Evolutionary conservation across 2,888 invertebrate species (phyloP).

Genomic region (Drosophila sordidula): DNA sequence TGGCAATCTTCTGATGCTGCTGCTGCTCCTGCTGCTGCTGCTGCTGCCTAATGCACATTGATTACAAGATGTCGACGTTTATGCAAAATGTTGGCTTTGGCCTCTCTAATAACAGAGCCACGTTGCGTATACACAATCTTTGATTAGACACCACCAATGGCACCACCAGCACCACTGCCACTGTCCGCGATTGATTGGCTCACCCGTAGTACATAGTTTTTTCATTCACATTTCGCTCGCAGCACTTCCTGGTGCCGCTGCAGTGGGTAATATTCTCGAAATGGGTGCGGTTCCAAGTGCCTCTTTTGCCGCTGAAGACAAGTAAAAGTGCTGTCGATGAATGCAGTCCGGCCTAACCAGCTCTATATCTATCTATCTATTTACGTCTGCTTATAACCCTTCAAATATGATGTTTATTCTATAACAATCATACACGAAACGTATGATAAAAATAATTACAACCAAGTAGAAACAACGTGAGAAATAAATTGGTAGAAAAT

Average conservation of each 20-base stretch:
- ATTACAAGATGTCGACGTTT: conserved; percentile 70
- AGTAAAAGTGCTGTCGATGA: conserved; percentile 8
- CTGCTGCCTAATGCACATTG: conserved; percentile 44
- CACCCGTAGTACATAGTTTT: conserved; percentile 1
- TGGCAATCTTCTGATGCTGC: conserved; percentile 23
- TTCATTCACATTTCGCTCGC: conserved; percentile 8
- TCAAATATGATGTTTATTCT: background rate
- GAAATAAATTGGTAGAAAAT: too few species aligned
- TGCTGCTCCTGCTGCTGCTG: conserved; percentile 23
- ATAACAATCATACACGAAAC: too few species aligned
- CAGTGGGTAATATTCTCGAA: conserved; percentile 38
- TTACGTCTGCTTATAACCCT: background rate
- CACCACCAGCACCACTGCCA: conserved; percentile 1
- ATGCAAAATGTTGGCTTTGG: conserved; percentile 68
- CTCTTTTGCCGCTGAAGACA: conserved; percentile 2
- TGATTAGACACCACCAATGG: conserved; percentile 55
- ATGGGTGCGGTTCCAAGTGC: conserved; percentile 39
- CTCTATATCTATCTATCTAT: background rate
- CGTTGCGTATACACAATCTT: conserved; percentile 73
- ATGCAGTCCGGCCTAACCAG: background rate
- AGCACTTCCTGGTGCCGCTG: conserved; percentile 39
- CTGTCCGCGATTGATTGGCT: conserved; percentile 25
- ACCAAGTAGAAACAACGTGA: background rate
- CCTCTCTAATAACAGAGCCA: conserved; percentile 62
- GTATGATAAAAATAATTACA: too few species aligned